Evolutionary conservation across 23 tunicate genomes (phyloP).

Genomic region (Oikopleura dioica): DNA sequence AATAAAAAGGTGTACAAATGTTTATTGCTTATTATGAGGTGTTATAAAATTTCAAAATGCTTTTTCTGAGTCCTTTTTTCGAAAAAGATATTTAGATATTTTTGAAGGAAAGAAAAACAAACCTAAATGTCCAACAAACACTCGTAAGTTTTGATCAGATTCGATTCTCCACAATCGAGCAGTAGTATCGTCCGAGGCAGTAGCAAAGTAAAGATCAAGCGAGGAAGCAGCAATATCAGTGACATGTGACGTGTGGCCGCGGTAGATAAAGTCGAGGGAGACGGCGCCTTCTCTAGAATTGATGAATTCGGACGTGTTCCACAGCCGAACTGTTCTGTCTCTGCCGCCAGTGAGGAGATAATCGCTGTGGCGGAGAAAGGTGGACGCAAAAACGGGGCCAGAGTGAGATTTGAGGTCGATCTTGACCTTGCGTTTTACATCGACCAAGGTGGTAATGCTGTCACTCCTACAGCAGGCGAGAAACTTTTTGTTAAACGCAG

Average conservation of each 20-base stretch:
- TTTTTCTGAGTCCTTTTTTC: too few species aligned
- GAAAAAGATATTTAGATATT: too few species aligned
- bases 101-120: too few species aligned
- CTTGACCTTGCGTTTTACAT: background rate
- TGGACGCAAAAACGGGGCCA: slow-evolving; percentile 6
- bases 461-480: background rate
- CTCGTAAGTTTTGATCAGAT: background rate
- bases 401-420: background rate
- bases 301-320: slow-evolving; percentile 28
- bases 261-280: background rate
- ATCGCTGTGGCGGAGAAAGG: background rate
- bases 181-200: background rate
- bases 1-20: too few species aligned
- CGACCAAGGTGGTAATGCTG: background rate
- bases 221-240: background rate
- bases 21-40: too few species aligned
- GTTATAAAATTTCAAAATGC: too few species aligned
- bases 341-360: slow-evolving; percentile 35
- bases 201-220: slow-evolving; percentile 1
- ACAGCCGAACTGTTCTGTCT: slow-evolving; percentile 46
- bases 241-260: background rate
- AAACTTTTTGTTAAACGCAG: background rate
- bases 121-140: slow-evolving; percentile 4
- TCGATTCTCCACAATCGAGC: background rate
- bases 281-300: background rate